Base-by-base conservation (phyloP, 2,888 invertebrate species). In the Timema podura region DNA sequence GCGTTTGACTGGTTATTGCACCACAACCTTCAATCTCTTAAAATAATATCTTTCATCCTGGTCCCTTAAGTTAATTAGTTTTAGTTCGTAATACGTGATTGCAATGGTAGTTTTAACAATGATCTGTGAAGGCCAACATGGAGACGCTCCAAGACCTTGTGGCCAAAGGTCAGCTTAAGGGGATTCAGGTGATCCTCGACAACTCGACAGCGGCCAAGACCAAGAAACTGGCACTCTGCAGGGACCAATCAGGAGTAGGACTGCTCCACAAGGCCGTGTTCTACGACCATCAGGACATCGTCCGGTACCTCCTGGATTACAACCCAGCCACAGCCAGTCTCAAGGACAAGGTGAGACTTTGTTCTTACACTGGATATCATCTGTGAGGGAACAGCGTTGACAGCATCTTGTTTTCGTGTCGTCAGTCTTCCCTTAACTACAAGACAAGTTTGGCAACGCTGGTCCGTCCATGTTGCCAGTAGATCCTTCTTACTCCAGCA, bases 261-360 rank as follows among this genome's bases (percentile, higher is more conserved):
- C 82, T 94, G 54, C 82, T 94, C 46, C 93, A 94, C 80, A 93
- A 93, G 76, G 92, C 93, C 0, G 88, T 93, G 13, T 90, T 88
- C 79, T 87, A 90, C 79, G 91, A 90, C 79, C 87, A 88, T 77
- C 86, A 84, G 75, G 88, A 90, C 73, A 89, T 93, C 71, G 86
- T 89, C 13, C 85, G 87, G 73, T 93, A 89, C 85, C 85, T 94
- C 0, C 84, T 89, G 3, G 82, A 83, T n/a, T 85, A 87, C 77
- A 89, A 87, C 79, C 91, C 91, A 0, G 83, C 84, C 49, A 84
- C 88, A 0, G 87, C 89, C 5, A 85, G 87, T 64, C 83, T 89
- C 74, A 88, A 85, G 75, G 92, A 93, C 80, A 87, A 89, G 76
- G 92, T 92, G 79, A 84, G 87, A 83, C 44, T 45, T n/a, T n/a